Conservation (phyloP, 2,797 vertebrate genomes). For the Vultur gryphus region DNA sequence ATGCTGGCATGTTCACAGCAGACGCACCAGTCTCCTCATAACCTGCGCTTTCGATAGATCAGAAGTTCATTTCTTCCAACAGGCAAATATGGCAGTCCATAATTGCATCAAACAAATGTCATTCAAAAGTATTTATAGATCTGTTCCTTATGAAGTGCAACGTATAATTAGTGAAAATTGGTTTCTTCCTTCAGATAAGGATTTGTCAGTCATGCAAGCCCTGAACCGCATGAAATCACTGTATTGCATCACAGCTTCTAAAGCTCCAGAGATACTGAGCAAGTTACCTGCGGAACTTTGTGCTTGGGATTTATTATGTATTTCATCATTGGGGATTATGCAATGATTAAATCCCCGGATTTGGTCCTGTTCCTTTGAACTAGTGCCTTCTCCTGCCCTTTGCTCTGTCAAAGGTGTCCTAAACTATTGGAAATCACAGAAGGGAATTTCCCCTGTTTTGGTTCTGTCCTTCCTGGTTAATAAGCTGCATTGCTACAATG, state of each 20-base stretch:
- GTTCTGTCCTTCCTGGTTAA: not conserved
- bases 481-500: not conserved
- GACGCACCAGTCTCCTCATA: not conserved
- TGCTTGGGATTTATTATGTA: not conserved
- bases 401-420: not conserved
- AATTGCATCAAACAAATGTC: not conserved
- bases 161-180: not conserved
- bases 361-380: not conserved
- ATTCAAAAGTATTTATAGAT: not conserved
- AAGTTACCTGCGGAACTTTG: not conserved
- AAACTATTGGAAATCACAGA: constrained; percentile 10
- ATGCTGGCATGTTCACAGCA: not conserved
- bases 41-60: not conserved
- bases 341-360: not conserved
- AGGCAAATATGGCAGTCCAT: not conserved
- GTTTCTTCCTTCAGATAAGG: not conserved
- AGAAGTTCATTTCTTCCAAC: not conserved
- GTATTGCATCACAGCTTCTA: not conserved
- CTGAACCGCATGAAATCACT: not conserved
- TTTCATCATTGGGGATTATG: not conserved
- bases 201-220: not conserved
- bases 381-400: not conserved
- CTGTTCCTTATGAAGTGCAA: not conserved
- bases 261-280: not conserved
- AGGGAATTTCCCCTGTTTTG: not conserved